Evolutionary conservation across 2,888 invertebrate genomes (phyloP).

Genomic region (Napeogenes inachia): DNA sequence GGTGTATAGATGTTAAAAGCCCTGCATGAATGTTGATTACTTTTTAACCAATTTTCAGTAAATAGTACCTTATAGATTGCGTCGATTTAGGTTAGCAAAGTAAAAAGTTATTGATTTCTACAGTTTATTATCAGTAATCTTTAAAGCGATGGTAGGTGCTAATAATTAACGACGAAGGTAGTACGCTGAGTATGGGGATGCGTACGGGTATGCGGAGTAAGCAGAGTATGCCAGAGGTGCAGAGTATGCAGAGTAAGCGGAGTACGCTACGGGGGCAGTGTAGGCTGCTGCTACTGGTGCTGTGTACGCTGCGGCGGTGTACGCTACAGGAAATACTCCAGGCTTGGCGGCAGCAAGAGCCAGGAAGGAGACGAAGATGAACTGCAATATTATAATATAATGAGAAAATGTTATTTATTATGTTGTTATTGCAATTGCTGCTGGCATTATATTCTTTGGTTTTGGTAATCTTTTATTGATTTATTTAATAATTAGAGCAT

Average conservation of each 20-base stretch:
- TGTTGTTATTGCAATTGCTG: too few species aligned
- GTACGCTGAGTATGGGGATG: slow-evolving; percentile 35
- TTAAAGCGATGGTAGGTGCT: not conserved
- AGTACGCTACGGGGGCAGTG: slow-evolving; percentile 40
- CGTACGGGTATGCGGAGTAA: slow-evolving; percentile 38
- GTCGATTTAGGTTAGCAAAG: too few species aligned
- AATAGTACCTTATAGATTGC: too few species aligned
- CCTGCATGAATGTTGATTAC: too few species aligned
- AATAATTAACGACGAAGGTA: slow-evolving; percentile 24
- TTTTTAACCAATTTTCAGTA: too few species aligned
- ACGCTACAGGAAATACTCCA: slow-evolving; percentile 34
- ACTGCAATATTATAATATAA: slow-evolving; percentile 43
- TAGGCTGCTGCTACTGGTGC: slow-evolving; percentile 48
- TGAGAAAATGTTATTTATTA: too few species aligned
- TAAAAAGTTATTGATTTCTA: too few species aligned
- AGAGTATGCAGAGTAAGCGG: slow-evolving; percentile 48
- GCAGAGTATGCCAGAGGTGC: slow-evolving; percentile 38
- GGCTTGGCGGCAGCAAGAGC: slow-evolving; percentile 67
- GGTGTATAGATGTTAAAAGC: too few species aligned
- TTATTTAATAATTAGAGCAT: too few species aligned
- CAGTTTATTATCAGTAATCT: not conserved
- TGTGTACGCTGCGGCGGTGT: slow-evolving; percentile 42
- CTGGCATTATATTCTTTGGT: too few species aligned
- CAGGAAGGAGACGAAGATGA: slow-evolving; percentile 64
- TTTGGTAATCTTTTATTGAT: too few species aligned